These are phyloP conservation scores for Todus mexicanus DNA, from an alignment of 2,797 vertebrate species.

Conservation along the genomic window DNA sequence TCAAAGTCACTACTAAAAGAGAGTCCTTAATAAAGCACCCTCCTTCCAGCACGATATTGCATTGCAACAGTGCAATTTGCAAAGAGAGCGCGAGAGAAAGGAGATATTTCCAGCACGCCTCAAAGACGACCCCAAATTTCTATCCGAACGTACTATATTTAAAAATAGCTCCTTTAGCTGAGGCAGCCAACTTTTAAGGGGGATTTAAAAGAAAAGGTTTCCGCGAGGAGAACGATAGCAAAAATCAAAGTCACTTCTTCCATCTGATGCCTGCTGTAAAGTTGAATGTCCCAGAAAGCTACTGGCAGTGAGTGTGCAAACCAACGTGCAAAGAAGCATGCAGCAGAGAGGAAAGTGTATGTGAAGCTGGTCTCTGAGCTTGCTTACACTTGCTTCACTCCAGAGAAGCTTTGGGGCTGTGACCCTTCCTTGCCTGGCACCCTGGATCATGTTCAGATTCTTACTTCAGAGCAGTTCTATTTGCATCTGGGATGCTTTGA, in stretches of 20 bases:
- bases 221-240: neutral
- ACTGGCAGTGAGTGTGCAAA: neutral
- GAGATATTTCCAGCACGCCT: neutral
- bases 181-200: neutral
- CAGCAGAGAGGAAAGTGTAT: neutral
- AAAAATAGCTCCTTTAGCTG: slow-evolving; percentile 10
- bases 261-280: neutral
- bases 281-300: neutral
- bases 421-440: neutral
- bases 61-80: neutral
- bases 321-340: neutral
- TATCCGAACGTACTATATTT: neutral
- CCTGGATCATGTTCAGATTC: neutral
- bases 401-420: neutral
- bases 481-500: neutral
- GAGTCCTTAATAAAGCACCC: neutral
- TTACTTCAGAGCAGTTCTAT: neutral
- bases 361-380: neutral
- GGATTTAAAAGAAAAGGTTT: neutral
- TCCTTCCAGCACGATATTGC: neutral
- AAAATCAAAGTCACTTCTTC: slow-evolving; percentile 37
- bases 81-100: neutral
- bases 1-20: neutral
- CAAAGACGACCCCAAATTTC: neutral
- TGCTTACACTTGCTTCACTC: neutral